Evolutionary conservation across 2,113 vertebrate species (phyloP).

Genomic region (Caranx melampygus): DNA sequence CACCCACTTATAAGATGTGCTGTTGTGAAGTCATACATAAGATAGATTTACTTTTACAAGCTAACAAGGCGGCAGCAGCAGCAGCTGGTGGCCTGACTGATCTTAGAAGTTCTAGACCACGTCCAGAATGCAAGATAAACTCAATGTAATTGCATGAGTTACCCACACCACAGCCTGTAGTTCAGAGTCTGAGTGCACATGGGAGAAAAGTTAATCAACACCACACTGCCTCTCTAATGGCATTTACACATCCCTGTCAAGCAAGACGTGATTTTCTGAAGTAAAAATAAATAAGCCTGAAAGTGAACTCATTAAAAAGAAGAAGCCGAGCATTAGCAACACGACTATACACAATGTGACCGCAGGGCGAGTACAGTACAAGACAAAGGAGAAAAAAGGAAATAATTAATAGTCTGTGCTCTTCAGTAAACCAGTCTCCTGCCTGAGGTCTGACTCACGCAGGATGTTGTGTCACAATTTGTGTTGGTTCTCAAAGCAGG

Average conservation of each 20-base stretch:
- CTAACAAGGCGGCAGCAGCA: too few species aligned
- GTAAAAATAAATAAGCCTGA: not conserved
- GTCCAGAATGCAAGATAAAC: not conserved
- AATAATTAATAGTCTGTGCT: not conserved
- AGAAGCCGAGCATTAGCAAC: not conserved
- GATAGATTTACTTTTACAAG: too few species aligned
- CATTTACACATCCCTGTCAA: not conserved
- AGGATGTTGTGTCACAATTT: not conserved
- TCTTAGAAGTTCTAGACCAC: too few species aligned
- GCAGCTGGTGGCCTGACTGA: too few species aligned
- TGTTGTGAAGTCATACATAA: too few species aligned
- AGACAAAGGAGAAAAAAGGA: conserved; percentile 3
- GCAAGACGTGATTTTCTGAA: not conserved
- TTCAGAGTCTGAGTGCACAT: not conserved
- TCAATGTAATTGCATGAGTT: not conserved
- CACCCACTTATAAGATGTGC: too few species aligned
- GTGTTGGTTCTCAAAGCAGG: not conserved
- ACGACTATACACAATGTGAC: conserved; percentile 2
- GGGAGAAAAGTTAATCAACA: not conserved
- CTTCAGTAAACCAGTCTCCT: not conserved
- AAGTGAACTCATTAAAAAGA: not conserved
- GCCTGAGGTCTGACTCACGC: not conserved
- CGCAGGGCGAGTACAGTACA: not conserved
- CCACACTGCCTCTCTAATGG: not conserved
- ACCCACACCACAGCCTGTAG: not conserved